phyloP scores from a whole-genome alignment of 2,888 invertebrate species.

The Melitaea athalia region DNA sequence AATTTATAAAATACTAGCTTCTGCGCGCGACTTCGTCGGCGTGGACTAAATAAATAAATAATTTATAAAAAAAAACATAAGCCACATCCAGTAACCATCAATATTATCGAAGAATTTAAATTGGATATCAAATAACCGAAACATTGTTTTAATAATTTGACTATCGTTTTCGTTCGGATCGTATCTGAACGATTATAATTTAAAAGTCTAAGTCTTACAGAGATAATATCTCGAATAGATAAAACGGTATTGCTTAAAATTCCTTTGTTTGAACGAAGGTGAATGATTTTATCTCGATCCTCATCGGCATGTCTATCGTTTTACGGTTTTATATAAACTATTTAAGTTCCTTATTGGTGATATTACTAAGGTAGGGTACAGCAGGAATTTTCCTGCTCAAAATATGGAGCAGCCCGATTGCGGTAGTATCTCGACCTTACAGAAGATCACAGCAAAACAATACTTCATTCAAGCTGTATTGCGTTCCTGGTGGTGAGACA shows the following conservation, averaged over 20 bases:
- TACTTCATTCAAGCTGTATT: too few relatives aligned
- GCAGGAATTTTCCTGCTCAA: too few relatives aligned
- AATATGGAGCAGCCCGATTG: too few relatives aligned
- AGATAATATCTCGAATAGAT: constrained; percentile 22
- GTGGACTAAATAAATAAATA: too few relatives aligned
- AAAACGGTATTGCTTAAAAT: neutral
- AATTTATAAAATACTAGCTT: too few relatives aligned
- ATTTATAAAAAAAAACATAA: neutral
- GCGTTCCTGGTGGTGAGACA: too few relatives aligned
- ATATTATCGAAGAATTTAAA: constrained; percentile 40
- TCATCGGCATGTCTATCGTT: neutral
- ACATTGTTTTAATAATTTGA: constrained; percentile 73
- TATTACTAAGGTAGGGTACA: too few relatives aligned
- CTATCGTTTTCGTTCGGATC: constrained; percentile 69
- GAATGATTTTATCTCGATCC: neutral
- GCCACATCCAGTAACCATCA: constrained; percentile 29
- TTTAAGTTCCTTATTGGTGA: too few relatives aligned
- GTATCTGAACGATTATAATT: constrained; percentile 27
- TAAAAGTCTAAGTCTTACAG: constrained; percentile 26
- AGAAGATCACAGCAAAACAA: too few relatives aligned
- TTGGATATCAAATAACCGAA: constrained; percentile 53
- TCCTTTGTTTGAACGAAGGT: neutral
- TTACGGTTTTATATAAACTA: neutral
- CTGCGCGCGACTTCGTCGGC: too few relatives aligned
- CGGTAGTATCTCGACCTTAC: too few relatives aligned